Base-by-base conservation (phyloP, 2,797 vertebrate species). In the Emys orbicularis region DNA sequence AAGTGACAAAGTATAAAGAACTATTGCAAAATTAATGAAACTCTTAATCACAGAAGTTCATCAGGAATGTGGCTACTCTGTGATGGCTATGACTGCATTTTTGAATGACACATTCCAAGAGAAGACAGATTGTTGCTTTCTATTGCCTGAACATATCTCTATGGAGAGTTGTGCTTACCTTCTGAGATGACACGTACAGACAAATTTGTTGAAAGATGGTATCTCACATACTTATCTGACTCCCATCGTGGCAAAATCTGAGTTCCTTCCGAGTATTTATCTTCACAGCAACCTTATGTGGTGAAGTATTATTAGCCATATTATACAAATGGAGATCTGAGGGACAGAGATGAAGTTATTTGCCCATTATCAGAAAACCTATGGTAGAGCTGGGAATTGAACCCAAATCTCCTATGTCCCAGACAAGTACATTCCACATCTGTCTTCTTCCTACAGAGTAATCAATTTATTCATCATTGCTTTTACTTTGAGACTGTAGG, bases 301-400 rank as follows among this genome's bases (percentile, higher is more conserved):
- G 54, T 56, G 34, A 94, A 85, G 37, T 86, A 53, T 6, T 84
- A 4, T 23, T 53, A 21, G 11, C n/a, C 16, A 49, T 61, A 41
- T 90, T 15, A 79, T 86, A 44, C 8, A 83, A 50, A 54, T 34
- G 12, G 4, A 3, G 83, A 53, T 31, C 3, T 19, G 54, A 81
- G 84, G 34, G 53, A 21, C 4, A 68, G 3, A 19, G 29, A 41
- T 61, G n/a, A 61, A 59, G 68, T 18, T 29, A 72, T 21, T 72
- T 72, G 9, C 16, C 68, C 18, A 37, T 41, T 23, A 25, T 72
- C 11, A 53, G 65, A 61, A 34, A n/a, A n/a, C 16, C 65, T n/a
- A 52, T 52, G 87, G 21, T 13, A 47, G 88, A 72, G 3, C 4
- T 83, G 29, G 41, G 12, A 68, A 49, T 83, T 0, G 0, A 91